A percentile compares a stretch with the other conserved stretches of the same genome.
Conservation (phyloP, 2,113 vertebrate species). For the Alosa alosa region DNA sequence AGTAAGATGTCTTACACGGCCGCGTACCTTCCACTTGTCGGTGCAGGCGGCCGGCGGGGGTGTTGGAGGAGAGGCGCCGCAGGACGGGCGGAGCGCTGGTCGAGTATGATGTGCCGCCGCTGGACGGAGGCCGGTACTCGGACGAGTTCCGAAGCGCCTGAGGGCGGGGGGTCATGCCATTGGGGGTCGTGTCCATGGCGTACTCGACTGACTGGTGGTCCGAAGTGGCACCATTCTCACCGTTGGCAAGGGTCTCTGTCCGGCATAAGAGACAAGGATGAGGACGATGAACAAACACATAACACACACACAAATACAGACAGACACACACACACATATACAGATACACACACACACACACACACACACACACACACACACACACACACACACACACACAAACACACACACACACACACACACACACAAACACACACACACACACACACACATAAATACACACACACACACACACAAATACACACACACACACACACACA, state of each 20-base stretch:
- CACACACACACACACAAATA: neutral
- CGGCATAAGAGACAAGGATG: neutral
- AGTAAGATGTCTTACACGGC: slow-evolving; percentile 51
- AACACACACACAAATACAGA: neutral
- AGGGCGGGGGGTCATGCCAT: slow-evolving; percentile 59
- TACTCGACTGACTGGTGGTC: slow-evolving; percentile 62
- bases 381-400: neutral
- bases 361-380: neutral
- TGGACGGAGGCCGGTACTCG: slow-evolving; percentile 54
- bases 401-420: neutral
- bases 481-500: neutral
- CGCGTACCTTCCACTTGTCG: slow-evolving; percentile 84
- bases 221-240: slow-evolving; percentile 70
- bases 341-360: neutral
- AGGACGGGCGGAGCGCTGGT: slow-evolving; percentile 59
- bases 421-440: too few relatives aligned
- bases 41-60: slow-evolving; percentile 69
- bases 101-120: slow-evolving; percentile 60
- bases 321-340: neutral
- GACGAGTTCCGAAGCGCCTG: slow-evolving; percentile 52
- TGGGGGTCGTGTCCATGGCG: slow-evolving; percentile 65
- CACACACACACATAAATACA: too few relatives aligned
- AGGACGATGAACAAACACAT: neutral
- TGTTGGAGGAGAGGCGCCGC: slow-evolving; percentile 71
- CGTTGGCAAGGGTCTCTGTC: slow-evolving; percentile 59